Base-by-base conservation (phyloP, 2,888 invertebrate species). In the Polydrusus tereticollis region DNA sequence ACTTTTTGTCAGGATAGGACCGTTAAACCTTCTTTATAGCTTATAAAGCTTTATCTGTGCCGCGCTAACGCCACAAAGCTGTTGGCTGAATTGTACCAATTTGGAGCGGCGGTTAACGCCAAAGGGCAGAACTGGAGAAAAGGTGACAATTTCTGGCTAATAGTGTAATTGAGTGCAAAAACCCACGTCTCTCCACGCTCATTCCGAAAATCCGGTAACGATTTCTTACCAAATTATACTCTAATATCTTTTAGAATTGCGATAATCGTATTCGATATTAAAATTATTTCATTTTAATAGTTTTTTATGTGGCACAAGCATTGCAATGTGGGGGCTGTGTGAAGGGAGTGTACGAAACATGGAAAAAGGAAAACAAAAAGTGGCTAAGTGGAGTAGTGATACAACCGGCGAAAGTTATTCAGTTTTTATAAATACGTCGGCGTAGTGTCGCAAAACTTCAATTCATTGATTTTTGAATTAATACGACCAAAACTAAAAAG, bases 1-100 rank as follows among this genome's bases (percentile, higher is more conserved):
- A 60, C 60, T 68, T 68, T 68, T 68, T 68, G 68, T 68, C 68
- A 68, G 68, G 26, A 60, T 38, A 33, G 67, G 43, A 59, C 60
- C 57, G 68, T 69, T 69, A 69, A 69, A 69, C 69, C 69, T 69
- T 63, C 69, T 69, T 69, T 69, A 69, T 69, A 58, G 69, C 63
- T 33, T 63, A 69, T 69, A 69, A 69, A 69, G 69, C 69, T 64
- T 69, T 69, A 69, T 69, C 69, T 69, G 55, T 55, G 69, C 69
- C 38, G 23, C 52, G 69, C 69, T 69, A 69, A 69, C 69, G 60
- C 69, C 63, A 33, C 63, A 69, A 69, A 69, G 69, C 69, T 64
- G 63, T 69, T 63, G 58, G 52, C 38, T 45, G 69, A 69, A 69
- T 69, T 64, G 69, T 64, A 62, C 69, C 69, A 69, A 69, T 69